Base-by-base conservation (phyloP, 2,888 invertebrate genomes). In the Arrhopalites spinosus region DNA sequence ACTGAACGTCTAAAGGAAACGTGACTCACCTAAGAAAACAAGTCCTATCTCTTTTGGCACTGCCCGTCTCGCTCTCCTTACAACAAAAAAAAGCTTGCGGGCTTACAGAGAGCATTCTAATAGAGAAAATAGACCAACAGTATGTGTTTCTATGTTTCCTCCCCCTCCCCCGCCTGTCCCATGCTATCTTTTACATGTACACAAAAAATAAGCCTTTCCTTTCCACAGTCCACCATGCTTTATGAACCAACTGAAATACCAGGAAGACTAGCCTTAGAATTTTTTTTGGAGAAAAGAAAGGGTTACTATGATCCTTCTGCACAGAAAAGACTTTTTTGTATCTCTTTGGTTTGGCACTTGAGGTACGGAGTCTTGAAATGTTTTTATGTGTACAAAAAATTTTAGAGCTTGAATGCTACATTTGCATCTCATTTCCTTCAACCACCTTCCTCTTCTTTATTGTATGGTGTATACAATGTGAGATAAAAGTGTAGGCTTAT, bases 11-110 rank as follows among this genome's bases (percentile, higher is more conserved):
- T 67, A 20, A 43, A 15, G 25, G 45, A 23, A 25, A 67, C 67
- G 67, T 67, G 67, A 67, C 67, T 67, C 67, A 67, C 43, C 67
- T 67, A 67, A 23, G 67, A 67, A 67, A 67, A 45, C 47, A 67
- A 27, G 64, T 30, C 64, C 30, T 30, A 7, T 30, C 27, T 30
- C 5, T n/a, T 17, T n/a, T 50, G 15, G 15, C 50, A n/a, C n/a
- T 50, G 17, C 15, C 50, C 15, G 8, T 50, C 17, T 50, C 50
- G 15, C 50, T 50, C 17, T 50, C 7, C 17, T 45, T 45, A 11
- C 45, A 7, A 11, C 15, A 11, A 7, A 7, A 7, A 45, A 45
- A 45, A 45, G 8, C 45, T 45, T 45, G 8, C 8, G 45, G 45
- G 45, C 45, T 45, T 45, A 45, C 15, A 45, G 7, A 45, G 7